phyloP scores from a whole-genome alignment of 2,888 invertebrate species.

The Papilio elwesi region DNA sequence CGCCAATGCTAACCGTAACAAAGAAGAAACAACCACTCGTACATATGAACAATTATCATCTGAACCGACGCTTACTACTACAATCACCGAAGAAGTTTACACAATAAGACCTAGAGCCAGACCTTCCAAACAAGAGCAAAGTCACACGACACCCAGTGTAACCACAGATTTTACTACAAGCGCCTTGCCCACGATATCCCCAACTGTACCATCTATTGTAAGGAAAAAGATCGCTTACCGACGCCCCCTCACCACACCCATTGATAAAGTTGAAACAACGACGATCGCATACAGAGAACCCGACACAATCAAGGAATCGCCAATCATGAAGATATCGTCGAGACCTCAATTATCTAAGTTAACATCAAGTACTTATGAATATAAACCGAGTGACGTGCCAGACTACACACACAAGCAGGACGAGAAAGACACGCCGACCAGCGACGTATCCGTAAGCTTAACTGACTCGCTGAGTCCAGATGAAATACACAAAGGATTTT shows the following conservation, averaged over 20 bases:
- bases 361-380: conserved; percentile 58
- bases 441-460: conserved; percentile 74
- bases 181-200: conserved; percentile 75
- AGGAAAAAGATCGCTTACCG: conserved; percentile 72
- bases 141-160: conserved; percentile 73
- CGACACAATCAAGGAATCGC: conserved; percentile 70
- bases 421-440: conserved; percentile 81
- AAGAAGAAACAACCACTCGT: conserved; percentile 60
- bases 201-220: conserved; percentile 72
- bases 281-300: conserved; percentile 60
- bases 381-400: conserved; percentile 63
- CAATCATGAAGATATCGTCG: conserved; percentile 81
- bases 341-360: conserved; percentile 64
- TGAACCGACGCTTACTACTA: conserved; percentile 49
- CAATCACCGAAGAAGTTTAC: conserved; percentile 65
- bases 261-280: conserved; percentile 68
- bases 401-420: conserved; percentile 81
- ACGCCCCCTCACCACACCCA: conserved; percentile 64
- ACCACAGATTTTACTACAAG: conserved; percentile 78
- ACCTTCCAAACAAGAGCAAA: conserved; percentile 62
- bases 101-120: conserved; percentile 71
- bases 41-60: conserved; percentile 53
- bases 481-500: conserved; percentile 65
- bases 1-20: conserved; percentile 62
- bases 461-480: conserved; percentile 61